Evolutionary conservation across 2,113 vertebrate genomes (phyloP), one percentile per base, ranked within the genome.

Genomic region (Neofelis nebulosa): DNA sequence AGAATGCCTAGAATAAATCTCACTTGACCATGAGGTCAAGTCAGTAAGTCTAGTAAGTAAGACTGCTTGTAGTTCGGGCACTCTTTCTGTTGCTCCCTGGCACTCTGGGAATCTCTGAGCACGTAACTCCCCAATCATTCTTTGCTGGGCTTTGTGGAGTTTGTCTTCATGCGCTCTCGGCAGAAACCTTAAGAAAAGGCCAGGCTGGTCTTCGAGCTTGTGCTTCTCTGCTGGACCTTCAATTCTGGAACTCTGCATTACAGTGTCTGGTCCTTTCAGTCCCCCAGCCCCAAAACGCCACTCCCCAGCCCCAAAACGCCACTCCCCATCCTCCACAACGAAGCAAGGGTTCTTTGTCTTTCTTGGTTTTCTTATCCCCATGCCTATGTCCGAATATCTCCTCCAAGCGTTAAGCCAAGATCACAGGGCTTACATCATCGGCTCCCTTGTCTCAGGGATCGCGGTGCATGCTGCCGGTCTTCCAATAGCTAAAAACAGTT

Each of bases 401-500:
- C 76, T 41, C 38, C 41, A 66, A 91, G 50, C 31, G 68, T 15
- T 68, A 66, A 89, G 38, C 87, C 79, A 50, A 79, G 68, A 87
- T 82, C 48, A 36, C 3, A 52, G 52, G 15, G 19, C 25, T 93
- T 65, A 55, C 19, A 57, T 73, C 89, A 50, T 29, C 79, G 11
- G 1, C 71, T 29, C 87, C 15, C 33, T 65, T 93, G 65, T 82
- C 80, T 33, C 57, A 31, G 55, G 19, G 23, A 84, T 68, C 63
- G 14, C 4, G 27, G 45, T 57, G 69, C 45, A 19, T 1, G 5
- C 12, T 2, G 29, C 6, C 65, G 79, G 16, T 66, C 71, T 41
- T 71, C 91, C 66, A 89, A 7, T 52, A 68, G 36, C 93, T 93
- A 82, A 93, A 97, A 94, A 82, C 68, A 96, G 41, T 18, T 41